Base-by-base conservation (phyloP, 2,797 vertebrate genomes). In the Etheostoma nigrum region DNA sequence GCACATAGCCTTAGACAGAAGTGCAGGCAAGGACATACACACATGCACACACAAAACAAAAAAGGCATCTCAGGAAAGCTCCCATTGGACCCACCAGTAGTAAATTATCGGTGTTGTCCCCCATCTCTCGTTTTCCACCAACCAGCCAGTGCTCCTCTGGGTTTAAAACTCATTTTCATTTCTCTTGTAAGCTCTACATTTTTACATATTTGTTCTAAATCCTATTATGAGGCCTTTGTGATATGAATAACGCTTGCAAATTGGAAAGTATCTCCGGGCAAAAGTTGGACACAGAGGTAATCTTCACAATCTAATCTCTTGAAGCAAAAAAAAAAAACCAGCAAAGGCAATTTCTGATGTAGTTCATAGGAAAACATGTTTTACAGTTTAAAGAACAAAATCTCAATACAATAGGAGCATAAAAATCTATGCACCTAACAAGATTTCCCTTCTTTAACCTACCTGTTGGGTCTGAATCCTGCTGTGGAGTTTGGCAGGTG, bases 131-230 rank as follows among this genome's bases (percentile, higher is more conserved):
- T 88, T 89, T 93, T 91, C 87, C 81, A 81, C 74, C 64, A 82
- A 85, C 85, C 84, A 90, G 79, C 81, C 81, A 78, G 71, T 9
- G n/a, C 75, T 94, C 93, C 91, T 92, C 85, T 90, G 93, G 93
- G 93, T 86, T 88, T 93, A 86, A 93, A 93, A 93, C 92, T 94
- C 79, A 94, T 94, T 94, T 93, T 91, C 91, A 86, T 94, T 90
- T 91, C 84, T 91, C 90, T 89, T 92, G 91, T 92, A 93, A 92
- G 89, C 90, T 85, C 86, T 76, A 69, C 69, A 67, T 89, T 94
- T 93, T 91, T 91, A 94, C 92, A 92, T 94, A 94, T 94, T 94
- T 93, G 91, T 88, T 93, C 83, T 89, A 91, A 93, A 95, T 93
- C 91, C 90, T 92, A 93, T 95, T 93, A 94, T 90, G 89, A 91